phyloP scores from a whole-genome alignment of 1,140 invertebrate genomes.

The Chionoecetes opilio region DNA sequence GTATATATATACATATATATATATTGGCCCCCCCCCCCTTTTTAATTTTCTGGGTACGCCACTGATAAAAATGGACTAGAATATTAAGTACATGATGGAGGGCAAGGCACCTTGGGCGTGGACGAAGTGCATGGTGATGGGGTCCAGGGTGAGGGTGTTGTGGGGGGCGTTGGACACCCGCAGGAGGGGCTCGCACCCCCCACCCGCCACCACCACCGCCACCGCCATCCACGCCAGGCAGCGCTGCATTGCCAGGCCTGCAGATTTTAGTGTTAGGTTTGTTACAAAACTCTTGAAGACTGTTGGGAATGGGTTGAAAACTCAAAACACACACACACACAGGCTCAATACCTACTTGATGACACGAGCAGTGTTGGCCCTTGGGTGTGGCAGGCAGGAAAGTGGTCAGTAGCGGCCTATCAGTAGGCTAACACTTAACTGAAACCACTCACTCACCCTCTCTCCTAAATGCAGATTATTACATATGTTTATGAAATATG shows the following conservation, averaged over 20 bases:
- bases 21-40: too few relatives aligned
- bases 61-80: too few relatives aligned
- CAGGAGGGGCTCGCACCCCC: not conserved
- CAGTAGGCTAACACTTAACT: too few relatives aligned
- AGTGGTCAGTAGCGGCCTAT: too few relatives aligned
- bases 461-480: too few relatives aligned
- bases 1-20: too few relatives aligned
- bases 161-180: constrained; percentile 9
- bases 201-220: constrained; percentile 3
- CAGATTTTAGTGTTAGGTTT: not conserved
- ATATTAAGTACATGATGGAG: not conserved
- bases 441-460: too few relatives aligned
- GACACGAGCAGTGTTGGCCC: too few relatives aligned
- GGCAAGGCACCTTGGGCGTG: constrained; percentile 41
- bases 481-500: too few relatives aligned
- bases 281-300: not conserved
- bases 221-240: not conserved
- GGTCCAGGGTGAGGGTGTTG: constrained; percentile 40
- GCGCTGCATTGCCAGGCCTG: not conserved
- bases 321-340: not conserved
- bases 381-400: too few relatives aligned
- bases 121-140: constrained; percentile 43
- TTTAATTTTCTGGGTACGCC: too few relatives aligned
- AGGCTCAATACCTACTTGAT: not conserved
- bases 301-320: not conserved